Conservation (phyloP, 2,797 vertebrate genomes). For the Crenichthys baileyi region DNA sequence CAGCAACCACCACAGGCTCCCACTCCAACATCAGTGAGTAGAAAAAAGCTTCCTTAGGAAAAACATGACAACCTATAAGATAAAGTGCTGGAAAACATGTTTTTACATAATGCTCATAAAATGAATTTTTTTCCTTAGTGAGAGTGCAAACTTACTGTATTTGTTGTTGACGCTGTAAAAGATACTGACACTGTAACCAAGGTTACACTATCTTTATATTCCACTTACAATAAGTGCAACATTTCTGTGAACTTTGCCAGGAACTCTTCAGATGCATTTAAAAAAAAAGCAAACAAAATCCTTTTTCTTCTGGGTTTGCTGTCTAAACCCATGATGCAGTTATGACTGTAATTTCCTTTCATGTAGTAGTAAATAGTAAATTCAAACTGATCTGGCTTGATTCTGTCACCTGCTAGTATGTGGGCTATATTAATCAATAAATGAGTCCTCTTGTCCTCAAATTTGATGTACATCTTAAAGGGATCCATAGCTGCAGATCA, state of each 20-base stretch:
- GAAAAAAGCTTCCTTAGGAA: slow-evolving; percentile 14
- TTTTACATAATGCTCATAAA: neutral
- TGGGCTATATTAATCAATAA: no score
- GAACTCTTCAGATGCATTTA: neutral
- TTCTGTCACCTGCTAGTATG: no score
- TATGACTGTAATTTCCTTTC: no score
- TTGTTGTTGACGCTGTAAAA: neutral
- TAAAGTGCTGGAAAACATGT: neutral
- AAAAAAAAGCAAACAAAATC: no score
- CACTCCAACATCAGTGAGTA: slow-evolving; percentile 55
- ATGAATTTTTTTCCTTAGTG: neutral
- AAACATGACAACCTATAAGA: slow-evolving; percentile 3
- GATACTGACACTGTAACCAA: neutral
- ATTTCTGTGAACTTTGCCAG: slow-evolving; percentile 9
- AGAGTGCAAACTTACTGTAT: neutral
- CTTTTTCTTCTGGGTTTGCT: no score
- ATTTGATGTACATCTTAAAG: no score
- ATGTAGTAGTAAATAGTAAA: no score
- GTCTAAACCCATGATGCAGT: no score
- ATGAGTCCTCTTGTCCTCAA: no score
- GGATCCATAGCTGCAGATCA: no score
- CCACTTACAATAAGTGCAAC: neutral
- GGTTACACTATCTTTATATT: neutral
- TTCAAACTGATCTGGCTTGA: no score
- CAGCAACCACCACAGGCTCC: slow-evolving; percentile 45